Evolutionary conservation across 2,888 invertebrate genomes (phyloP).

Genomic region (Parelbella ahira): DNA sequence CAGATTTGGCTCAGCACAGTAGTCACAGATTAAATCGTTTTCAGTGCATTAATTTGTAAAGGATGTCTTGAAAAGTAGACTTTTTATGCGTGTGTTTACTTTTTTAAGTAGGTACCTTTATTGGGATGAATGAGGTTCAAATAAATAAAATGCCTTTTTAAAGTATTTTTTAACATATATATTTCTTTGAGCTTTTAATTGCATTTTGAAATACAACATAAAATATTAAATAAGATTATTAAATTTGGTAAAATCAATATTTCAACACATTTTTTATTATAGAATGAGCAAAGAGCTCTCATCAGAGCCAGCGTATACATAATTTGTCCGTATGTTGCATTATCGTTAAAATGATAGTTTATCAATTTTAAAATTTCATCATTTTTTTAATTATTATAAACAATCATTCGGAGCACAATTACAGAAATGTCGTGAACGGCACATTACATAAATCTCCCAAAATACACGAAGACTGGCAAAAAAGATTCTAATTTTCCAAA

Average conservation of each 20-base stretch:
- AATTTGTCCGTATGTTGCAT: slow-evolving; percentile 82
- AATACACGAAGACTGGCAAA: slow-evolving; percentile 24
- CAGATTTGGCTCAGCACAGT: no score
- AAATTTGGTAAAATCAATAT: slow-evolving; percentile 88
- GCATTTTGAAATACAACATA: slow-evolving; percentile 92
- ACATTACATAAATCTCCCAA: slow-evolving; percentile 10
- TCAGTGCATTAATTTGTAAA: no score
- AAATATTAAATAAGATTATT: slow-evolving; percentile 90
- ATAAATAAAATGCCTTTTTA: slow-evolving; percentile 70
- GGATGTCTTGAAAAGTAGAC: no score
- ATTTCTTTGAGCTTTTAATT: slow-evolving; percentile 93
- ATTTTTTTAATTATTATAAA: slow-evolving; percentile 7
- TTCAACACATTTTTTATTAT: slow-evolving; percentile 74
- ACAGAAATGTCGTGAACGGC: neutral
- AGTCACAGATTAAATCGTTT: no score
- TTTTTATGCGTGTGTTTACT: no score
- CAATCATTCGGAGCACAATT: slow-evolving; percentile 17
- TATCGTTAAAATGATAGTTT: slow-evolving; percentile 82
- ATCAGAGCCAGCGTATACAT: slow-evolving; percentile 89
- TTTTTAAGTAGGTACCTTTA: neutral
- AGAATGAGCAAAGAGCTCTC: slow-evolving; percentile 83
- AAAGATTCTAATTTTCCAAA: slow-evolving; percentile 13
- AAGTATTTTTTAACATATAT: slow-evolving; percentile 91
- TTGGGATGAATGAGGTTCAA: slow-evolving; percentile 20
- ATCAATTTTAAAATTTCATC: slow-evolving; percentile 54